Conservation (phyloP, 2,888 invertebrate genomes). For the Malthinus seriepunctatus region DNA sequence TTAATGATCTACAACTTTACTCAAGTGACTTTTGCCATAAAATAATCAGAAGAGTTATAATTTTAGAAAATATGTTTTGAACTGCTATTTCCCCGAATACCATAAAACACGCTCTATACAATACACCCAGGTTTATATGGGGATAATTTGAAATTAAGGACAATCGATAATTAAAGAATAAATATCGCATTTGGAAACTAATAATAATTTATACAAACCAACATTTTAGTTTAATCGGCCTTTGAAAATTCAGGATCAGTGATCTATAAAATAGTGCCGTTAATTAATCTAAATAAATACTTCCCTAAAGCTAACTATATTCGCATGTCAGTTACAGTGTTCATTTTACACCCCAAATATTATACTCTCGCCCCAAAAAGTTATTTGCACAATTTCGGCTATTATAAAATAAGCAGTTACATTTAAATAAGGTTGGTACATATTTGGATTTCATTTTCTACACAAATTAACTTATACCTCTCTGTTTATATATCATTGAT, state of each 20-base stretch:
- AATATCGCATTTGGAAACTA: neutral
- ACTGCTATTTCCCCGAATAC: too few relatives aligned
- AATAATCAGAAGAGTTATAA: too few relatives aligned
- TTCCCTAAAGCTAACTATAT: neutral
- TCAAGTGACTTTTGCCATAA: too few relatives aligned
- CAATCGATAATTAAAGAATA: too few relatives aligned
- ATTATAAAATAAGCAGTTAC: neutral
- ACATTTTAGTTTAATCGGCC: conserved; percentile 1
- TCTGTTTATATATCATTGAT: conserved; percentile 9
- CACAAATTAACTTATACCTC: conserved; percentile 10
- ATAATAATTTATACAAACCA: conserved; percentile 9
- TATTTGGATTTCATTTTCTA: conserved; percentile 13
- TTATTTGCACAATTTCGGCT: neutral
- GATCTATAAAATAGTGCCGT: conserved; percentile 17
- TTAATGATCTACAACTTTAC: too few relatives aligned
- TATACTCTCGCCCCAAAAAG: neutral
- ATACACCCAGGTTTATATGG: too few relatives aligned
- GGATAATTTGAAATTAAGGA: too few relatives aligned
- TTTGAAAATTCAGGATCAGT: conserved; percentile 13
- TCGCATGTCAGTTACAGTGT: neutral
- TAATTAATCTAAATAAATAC: conserved; percentile 23
- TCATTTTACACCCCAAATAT: neutral
- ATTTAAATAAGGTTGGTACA: conserved; percentile 6
- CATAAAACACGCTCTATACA: too few relatives aligned
- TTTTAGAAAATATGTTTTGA: too few relatives aligned